These are phyloP conservation scores for Thera obeliscata DNA, from an alignment of 2,888 invertebrate genomes.

Conservation along the genomic window DNA sequence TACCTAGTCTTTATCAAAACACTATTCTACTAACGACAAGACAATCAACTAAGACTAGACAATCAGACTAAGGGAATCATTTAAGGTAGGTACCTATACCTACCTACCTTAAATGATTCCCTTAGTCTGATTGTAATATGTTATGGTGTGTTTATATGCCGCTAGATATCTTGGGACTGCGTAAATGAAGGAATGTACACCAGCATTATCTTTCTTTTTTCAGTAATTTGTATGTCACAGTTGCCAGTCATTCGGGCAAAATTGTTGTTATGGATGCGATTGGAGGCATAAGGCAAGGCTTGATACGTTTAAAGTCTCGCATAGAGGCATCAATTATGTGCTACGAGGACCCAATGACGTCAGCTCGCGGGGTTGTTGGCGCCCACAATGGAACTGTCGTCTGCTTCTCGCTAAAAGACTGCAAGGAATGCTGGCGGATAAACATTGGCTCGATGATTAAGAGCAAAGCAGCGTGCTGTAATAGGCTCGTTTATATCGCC, in stretches of 20 bases:
- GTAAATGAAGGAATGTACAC: neutral
- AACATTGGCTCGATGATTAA: constrained; percentile 87
- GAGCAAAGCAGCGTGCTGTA: constrained; percentile 74
- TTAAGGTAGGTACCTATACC: no score
- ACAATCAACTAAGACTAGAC: no score
- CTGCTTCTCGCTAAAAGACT: constrained; percentile 83
- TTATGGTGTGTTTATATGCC: no score
- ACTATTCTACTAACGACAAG: no score
- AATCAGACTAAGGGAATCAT: no score
- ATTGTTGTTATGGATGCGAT: constrained; percentile 85
- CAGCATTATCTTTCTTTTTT: constrained; percentile 41
- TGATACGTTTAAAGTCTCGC: constrained; percentile 85
- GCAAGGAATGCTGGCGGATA: constrained; percentile 85
- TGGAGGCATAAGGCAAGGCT: constrained; percentile 79
- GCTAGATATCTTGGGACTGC: no score
- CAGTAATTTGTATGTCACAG: constrained; percentile 70
- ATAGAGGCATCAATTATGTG: constrained; percentile 88
- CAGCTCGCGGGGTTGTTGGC: constrained; percentile 86
- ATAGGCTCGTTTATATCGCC: constrained; percentile 85
- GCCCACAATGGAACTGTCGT: constrained; percentile 91
- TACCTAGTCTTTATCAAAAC: no score
- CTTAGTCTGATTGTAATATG: no score
- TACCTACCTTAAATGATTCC: no score
- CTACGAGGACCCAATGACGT: constrained; percentile 46
- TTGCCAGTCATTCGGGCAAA: constrained; percentile 88